Evolutionary conservation across 2,113 vertebrate genomes (phyloP).

Genomic region (Garra rufa): DNA sequence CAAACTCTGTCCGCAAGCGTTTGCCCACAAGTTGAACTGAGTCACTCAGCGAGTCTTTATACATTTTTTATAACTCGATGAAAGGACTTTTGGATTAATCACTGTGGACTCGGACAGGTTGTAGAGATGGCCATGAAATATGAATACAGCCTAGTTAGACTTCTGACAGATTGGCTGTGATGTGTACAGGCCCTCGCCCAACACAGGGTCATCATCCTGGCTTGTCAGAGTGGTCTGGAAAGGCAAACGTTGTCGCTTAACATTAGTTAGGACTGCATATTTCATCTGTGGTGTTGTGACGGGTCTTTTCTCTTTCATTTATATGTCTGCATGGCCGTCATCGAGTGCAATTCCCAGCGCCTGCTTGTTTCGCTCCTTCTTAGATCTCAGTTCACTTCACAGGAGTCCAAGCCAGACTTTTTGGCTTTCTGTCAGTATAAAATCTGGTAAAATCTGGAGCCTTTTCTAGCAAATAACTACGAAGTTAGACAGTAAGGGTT

Average conservation of each 20-base stretch:
- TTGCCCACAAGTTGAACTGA: constrained; percentile 48
- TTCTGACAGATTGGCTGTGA: constrained; percentile 33
- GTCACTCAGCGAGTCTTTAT: constrained; percentile 46
- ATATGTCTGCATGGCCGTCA: neutral
- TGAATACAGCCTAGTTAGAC: constrained; percentile 46
- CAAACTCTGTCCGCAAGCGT: constrained; percentile 32
- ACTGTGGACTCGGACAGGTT: constrained; percentile 56
- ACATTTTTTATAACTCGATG: constrained; percentile 55
- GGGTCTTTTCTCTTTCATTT: constrained; percentile 15
- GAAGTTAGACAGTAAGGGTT: neutral
- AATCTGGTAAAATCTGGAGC: neutral
- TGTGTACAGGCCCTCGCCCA: constrained; percentile 27
- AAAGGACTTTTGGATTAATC: constrained; percentile 58
- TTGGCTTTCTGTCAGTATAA: neutral
- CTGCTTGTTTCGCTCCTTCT: neutral
- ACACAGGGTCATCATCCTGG: constrained; percentile 30
- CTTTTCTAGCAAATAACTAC: neutral
- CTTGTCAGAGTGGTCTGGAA: constrained; percentile 26
- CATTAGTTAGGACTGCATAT: constrained; percentile 24
- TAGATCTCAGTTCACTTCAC: constrained; percentile 6
- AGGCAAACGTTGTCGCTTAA: constrained; percentile 2
- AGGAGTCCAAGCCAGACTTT: constrained; percentile 9
- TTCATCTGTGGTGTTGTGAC: constrained; percentile 20
- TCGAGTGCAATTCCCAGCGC: neutral
- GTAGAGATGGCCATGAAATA: constrained; percentile 51